Percentiles rank a stretch among this genome's conserved stretches.
phyloP scores from a whole-genome alignment of 2,113 vertebrate genomes.

The Microtus richardsoni region DNA sequence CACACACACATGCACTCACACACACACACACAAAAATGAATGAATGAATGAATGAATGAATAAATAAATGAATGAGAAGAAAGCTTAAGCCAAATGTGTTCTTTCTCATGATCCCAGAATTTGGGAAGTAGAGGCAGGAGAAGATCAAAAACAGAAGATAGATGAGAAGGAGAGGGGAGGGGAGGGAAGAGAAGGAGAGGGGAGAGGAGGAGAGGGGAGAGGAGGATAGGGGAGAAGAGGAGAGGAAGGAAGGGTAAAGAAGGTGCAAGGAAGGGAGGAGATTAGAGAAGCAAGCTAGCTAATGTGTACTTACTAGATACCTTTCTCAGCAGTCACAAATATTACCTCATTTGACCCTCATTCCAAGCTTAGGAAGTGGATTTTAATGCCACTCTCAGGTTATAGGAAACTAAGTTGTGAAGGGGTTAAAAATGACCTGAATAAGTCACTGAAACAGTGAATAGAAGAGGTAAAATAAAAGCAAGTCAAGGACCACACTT shows the following conservation, averaged over 20 bases:
- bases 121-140: neutral
- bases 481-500: neutral
- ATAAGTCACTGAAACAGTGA: neutral
- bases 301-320: neutral
- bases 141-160: neutral
- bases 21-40: neutral
- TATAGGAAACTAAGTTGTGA: neutral
- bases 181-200: neutral
- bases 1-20: neutral
- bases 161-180: too few species aligned
- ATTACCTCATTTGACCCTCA: neutral
- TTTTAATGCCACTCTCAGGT: neutral
- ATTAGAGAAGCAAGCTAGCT: too few species aligned
- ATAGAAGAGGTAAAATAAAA: neutral
- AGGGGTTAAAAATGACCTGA: neutral
- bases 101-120: neutral
- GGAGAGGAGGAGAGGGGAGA: fast-evolving
- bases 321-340: neutral
- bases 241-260: neutral
- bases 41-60: neutral
- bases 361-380: neutral
- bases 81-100: neutral
- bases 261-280: neutral
- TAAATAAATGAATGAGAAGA: neutral
- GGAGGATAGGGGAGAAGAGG: neutral